These are phyloP conservation scores for Meteorus colon DNA, from an alignment of 2,888 invertebrate species.

Conservation along the genomic window DNA sequence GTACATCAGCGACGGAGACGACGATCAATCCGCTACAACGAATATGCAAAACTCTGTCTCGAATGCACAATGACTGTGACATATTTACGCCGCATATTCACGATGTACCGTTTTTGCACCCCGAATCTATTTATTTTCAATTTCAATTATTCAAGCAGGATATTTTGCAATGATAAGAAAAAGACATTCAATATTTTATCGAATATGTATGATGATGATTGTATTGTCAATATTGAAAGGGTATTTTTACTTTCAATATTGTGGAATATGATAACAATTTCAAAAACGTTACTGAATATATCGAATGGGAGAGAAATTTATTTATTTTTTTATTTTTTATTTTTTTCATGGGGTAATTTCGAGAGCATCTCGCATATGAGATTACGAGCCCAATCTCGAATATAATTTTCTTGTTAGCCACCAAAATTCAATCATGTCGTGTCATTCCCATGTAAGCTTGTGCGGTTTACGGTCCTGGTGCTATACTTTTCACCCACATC, in stretches of 20 bases:
- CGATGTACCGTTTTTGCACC: not conserved
- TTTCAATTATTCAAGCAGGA: not conserved
- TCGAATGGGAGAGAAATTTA: not conserved
- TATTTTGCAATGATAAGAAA: not conserved
- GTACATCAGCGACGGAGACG: slow-evolving; percentile 29
- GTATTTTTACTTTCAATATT: no score
- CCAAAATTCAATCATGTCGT: slow-evolving; percentile 68
- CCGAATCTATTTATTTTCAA: not conserved
- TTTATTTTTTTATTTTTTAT: not conserved
- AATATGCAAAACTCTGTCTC: slow-evolving; percentile 48
- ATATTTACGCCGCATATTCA: not conserved
- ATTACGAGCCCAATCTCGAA: slow-evolving; percentile 71
- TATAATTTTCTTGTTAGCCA: slow-evolving; percentile 72
- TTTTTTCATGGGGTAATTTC: slow-evolving; percentile 1
- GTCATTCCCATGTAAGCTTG: not conserved
- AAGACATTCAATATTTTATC: not conserved
- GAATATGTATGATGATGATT: no score
- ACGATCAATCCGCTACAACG: slow-evolving; percentile 46
- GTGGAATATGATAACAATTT: no score
- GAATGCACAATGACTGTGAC: slow-evolving; percentile 43
- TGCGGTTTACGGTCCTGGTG: not conserved
- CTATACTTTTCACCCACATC: not conserved
- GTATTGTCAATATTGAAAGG: no score
- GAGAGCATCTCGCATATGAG: slow-evolving; percentile 53
- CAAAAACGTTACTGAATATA: not conserved